Evolutionary conservation across 2,797 vertebrate genomes (phyloP), one percentile per base, ranked within the genome.

Genomic region (Xenentodon cancila): DNA sequence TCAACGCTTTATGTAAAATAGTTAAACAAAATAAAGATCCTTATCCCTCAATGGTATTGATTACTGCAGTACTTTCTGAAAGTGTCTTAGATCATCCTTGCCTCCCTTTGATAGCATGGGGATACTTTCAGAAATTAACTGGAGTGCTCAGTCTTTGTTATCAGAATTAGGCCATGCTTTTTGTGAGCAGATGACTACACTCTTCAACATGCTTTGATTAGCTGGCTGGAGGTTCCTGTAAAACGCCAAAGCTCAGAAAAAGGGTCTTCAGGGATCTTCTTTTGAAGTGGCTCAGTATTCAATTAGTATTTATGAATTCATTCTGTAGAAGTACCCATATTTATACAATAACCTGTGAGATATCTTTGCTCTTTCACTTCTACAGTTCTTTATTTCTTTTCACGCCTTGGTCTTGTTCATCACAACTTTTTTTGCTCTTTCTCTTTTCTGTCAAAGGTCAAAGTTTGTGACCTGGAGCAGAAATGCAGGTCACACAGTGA

Each of bases 401-500:
- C n/a, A 11, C 22, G 67, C 16, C 19, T 16, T 49, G 16, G 5
- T 61, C 34, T 46, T 3, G 4, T 8, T 16, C 22, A 55, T 55
- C 17, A 44, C 43, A 22, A 1, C 0, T 27, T 21, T 18, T 44
- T 49, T 40, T 57, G 16, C 25, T 60, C 19, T 75, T 30, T 57
- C 9, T 1, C 2, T 40, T 2, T 73, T 40, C 37, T 68, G 9
- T 81, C 34, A 27, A 89, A 98, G 97, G 93, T 94, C 88, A 97
- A 96, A 85, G 95, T 97, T 73, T 91, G 88, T 34, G 94, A 96
- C 92, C 92, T 97, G 78, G 96, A 97, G 87, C 93, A 94, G 90
- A 95, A 94, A 95, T 99, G 97, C 84, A 90, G 92, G 81, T 92
- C 88, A 2, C 96, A 97, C 91, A 96, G 93, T 84, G 95, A 98